Base-by-base conservation (phyloP, 1,140 invertebrate genomes). In the Microplitis mediator region DNA sequence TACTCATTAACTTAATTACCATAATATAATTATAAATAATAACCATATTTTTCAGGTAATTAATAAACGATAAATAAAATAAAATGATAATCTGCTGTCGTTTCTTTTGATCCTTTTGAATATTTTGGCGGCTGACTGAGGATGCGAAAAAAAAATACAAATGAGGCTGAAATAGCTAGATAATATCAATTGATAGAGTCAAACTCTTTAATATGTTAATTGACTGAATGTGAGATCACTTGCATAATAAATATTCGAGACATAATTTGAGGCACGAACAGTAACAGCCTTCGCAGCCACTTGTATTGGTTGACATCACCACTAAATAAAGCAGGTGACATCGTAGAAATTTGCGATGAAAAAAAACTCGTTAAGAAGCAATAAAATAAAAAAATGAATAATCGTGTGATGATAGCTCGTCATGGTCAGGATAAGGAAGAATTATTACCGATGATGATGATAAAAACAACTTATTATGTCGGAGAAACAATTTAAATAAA, bases 221-320 rank as follows among this genome's bases (percentile, higher is more conserved):
- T 65, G 39, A n/a, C 3, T 4, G 32, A 45, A 58, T 13, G 60
- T 82, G 81, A 82, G 74, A 81, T 83, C 82, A 83, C 34, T 76
- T 34, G 65, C 77, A 77, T 79, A 81, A 78, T 62, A 69, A 65
- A 74, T 72, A 74, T 69, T 82, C 45, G 73, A 78, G 35, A 31
- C 8, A 51, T 70, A 74, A 75, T 74, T 77, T 62, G 64, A 72
- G 69, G 62, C 62, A 56, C 67, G 62, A 62, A 72, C 74, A 75
- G 71, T 50, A 36, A 61, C 74, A 81, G 64, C 79, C 81, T 81
- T 80, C 77, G 60, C 52, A 67, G 69, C 73, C 77, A 81, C 78
- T 81, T 81, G 77, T 56, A 36, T 74, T 69, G 45, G 76, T 81
- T 83, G 81, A 82, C 81, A 80, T 83, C 81, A 83, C 64, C 73